Evolutionary conservation across 1,140 invertebrate genomes (phyloP).

Genomic region (Caenorhabditis briggsae): DNA sequence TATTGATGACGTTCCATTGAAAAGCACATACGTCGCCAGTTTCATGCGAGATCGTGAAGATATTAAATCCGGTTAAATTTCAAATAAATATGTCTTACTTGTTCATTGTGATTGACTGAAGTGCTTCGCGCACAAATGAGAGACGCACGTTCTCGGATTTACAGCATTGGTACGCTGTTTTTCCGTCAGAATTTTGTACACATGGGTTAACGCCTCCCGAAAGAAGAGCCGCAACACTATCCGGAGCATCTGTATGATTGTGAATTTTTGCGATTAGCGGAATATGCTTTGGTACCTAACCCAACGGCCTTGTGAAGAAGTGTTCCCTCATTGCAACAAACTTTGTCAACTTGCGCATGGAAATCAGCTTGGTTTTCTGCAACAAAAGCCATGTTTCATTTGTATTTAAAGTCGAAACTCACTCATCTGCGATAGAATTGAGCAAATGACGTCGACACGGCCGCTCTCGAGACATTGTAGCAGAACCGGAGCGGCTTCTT

Average conservation of each 20-base stretch:
- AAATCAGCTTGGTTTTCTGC: slow-evolving; percentile 63
- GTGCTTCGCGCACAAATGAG: slow-evolving; percentile 59
- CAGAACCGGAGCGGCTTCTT: slow-evolving; percentile 60
- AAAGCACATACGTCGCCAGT: neutral
- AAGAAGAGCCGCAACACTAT: slow-evolving; percentile 64
- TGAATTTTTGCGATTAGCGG: neutral
- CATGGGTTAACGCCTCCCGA: slow-evolving; percentile 64
- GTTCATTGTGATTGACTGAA: slow-evolving; percentile 60
- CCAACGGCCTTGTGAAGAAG: slow-evolving; percentile 66
- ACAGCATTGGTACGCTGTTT: slow-evolving; percentile 63
- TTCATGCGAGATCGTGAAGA: slow-evolving; percentile 7
- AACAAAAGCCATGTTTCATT: neutral
- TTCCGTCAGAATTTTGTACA: slow-evolving; percentile 63
- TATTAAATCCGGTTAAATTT: neutral
- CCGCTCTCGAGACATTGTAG: slow-evolving; percentile 64
- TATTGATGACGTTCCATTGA: slow-evolving; percentile 34
- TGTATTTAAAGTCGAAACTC: slow-evolving; percentile 11
- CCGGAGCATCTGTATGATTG: slow-evolving; percentile 60
- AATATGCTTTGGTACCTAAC: slow-evolving; percentile 42
- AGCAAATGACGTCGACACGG: slow-evolving; percentile 65
- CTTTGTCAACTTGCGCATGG: slow-evolving; percentile 55
- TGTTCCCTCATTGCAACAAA: slow-evolving; percentile 52
- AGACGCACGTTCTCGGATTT: slow-evolving; percentile 55
- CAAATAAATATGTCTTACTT: slow-evolving; percentile 61
- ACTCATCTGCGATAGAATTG: slow-evolving; percentile 66